Evolutionary conservation across 2,888 invertebrate species (phyloP).

Genomic region (Ethmia dodecea): DNA sequence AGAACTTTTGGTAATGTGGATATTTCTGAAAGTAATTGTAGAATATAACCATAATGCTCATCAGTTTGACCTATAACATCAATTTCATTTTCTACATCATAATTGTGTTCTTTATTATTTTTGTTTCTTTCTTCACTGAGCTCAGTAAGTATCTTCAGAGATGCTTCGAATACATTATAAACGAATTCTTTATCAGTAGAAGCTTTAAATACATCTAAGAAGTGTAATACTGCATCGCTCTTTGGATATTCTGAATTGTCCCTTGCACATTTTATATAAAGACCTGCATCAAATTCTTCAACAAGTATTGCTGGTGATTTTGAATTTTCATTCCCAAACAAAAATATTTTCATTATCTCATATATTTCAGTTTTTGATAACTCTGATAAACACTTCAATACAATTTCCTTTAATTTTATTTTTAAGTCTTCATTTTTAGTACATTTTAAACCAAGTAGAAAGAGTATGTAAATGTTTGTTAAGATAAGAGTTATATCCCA

Average conservation of each 20-base stretch:
- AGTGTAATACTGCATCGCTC: slow-evolving; percentile 41
- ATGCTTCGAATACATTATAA: slow-evolving; percentile 42
- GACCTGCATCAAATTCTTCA: slow-evolving; percentile 57
- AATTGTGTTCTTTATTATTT: slow-evolving; percentile 38
- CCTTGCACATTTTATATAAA: slow-evolving; percentile 44
- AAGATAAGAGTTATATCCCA: slow-evolving; percentile 48
- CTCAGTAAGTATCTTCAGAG: slow-evolving; percentile 43
- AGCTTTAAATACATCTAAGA: slow-evolving; percentile 44
- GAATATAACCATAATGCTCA: slow-evolving; percentile 59
- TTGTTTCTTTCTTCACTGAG: slow-evolving; percentile 35
- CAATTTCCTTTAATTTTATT: slow-evolving; percentile 48
- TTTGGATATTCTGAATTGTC: slow-evolving; percentile 23
- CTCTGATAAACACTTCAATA: slow-evolving; percentile 48
- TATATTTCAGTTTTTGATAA: slow-evolving; percentile 30
- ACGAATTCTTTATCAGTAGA: slow-evolving; percentile 32
- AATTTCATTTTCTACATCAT: slow-evolving; percentile 52
- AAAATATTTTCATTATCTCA: slow-evolving; percentile 28
- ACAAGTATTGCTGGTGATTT: slow-evolving; percentile 25
- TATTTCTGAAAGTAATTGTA: slow-evolving; percentile 71
- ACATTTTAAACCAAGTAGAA: slow-evolving; percentile 52
- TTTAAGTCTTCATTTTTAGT: slow-evolving; percentile 42
- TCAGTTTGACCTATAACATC: slow-evolving; percentile 39
- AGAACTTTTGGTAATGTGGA: slow-evolving; percentile 61
- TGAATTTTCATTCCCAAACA: slow-evolving; percentile 36
- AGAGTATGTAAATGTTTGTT: slow-evolving; percentile 60